Percentiles rank a stretch among this genome's conserved stretches.
phyloP scores from a whole-genome alignment of 30 jellyfish, hydroid and myxozoan genomes.

The Aurelia aurita complex sp. Pacific region DNA sequence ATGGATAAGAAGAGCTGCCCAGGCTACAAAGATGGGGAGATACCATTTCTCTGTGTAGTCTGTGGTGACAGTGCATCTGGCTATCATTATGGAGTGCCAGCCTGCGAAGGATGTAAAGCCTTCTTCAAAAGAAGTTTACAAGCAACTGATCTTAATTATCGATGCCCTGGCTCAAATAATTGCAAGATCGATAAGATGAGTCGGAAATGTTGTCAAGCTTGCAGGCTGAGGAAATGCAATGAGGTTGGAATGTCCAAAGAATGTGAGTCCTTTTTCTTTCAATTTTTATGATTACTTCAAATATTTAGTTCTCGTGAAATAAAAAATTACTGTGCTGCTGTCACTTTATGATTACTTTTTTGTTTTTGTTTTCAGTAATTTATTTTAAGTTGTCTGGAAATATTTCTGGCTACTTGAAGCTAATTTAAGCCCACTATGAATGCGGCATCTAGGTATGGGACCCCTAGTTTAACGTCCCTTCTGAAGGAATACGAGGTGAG shows the following conservation, averaged over 20 bases:
- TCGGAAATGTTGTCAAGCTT: conserved; percentile 96
- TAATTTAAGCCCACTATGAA: no score
- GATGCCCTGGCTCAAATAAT: conserved; percentile 88
- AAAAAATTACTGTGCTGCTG: no score
- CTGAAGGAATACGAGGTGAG: no score
- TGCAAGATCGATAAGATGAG: conserved; percentile 94
- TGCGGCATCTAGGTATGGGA: no score
- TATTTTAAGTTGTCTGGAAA: no score
- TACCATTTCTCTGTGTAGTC: conserved; percentile 84
- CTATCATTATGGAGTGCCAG: conserved; percentile 97
- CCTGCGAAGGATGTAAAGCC: conserved; percentile 98
- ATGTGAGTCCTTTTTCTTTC: conserved; percentile 64
- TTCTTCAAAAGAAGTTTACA: conserved; percentile 89
- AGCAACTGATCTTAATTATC: conserved; percentile 82
- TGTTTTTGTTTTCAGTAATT: no score
- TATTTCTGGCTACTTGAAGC: no score
- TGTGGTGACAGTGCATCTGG: conserved; percentile 98
- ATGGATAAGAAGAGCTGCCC: conserved; percentile 68
- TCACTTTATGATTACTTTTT: no score
- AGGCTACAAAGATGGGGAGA: conserved; percentile 68
- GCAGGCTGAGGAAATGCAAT: conserved; percentile 90
- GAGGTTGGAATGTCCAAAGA: conserved; percentile 98
- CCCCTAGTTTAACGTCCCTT: no score
- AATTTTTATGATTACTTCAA: no score
- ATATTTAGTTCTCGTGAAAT: no score